These are phyloP conservation scores for Phorcus lineatus DNA, from an alignment of 2,888 invertebrate genomes.

Conservation along the genomic window DNA sequence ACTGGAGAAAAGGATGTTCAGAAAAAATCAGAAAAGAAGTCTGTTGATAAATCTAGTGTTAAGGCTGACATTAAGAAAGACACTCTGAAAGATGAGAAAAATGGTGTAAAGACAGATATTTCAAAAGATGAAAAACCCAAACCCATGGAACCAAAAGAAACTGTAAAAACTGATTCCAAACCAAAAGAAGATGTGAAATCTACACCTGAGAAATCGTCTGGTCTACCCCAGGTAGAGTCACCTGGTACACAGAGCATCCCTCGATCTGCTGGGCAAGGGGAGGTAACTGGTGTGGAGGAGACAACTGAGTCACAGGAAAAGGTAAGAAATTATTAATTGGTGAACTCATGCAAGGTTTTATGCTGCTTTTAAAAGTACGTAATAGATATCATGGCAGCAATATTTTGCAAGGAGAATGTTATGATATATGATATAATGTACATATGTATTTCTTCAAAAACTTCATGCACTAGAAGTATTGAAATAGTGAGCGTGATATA, in stretches of 20 bases:
- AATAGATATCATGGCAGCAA: no score
- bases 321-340: background rate
- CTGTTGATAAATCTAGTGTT: background rate
- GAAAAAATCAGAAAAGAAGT: constrained; percentile 16
- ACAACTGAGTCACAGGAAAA: background rate
- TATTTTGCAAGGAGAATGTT: no score
- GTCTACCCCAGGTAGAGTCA: background rate
- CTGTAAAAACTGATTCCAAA: background rate
- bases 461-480: no score
- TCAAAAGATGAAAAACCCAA: constrained; percentile 16
- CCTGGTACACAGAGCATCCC: background rate
- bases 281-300: constrained; percentile 5
- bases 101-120: constrained; percentile 26
- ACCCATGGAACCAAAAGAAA: background rate
- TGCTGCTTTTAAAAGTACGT: no score
- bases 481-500: no score
- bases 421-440: no score
- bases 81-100: constrained; percentile 20
- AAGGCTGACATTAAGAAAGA: constrained; percentile 18
- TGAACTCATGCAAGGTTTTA: no score
- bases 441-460: no score
- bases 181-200: background rate
- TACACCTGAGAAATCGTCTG: background rate
- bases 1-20: background rate
- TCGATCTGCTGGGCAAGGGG: constrained; percentile 19